phyloP scores from a whole-genome alignment of 2,888 invertebrate genomes.

The Leptinotarsa haldemani region DNA sequence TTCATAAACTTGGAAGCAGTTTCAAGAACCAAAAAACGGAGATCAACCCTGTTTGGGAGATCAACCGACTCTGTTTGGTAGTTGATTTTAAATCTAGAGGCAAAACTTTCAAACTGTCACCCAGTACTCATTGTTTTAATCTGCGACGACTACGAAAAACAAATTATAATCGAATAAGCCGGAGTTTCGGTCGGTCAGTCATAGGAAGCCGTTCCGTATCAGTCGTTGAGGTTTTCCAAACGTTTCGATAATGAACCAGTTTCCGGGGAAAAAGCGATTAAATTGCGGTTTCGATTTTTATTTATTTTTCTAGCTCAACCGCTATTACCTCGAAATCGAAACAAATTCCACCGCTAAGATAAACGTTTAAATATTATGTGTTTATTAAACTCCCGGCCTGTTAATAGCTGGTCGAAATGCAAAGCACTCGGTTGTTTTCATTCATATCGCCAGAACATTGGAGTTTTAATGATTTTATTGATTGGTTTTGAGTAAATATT shows the following conservation, averaged over 20 bases:
- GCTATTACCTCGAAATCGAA: neutral
- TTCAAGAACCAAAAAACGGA: too few relatives aligned
- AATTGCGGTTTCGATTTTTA: conserved; percentile 2
- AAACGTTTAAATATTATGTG: conserved; percentile 15
- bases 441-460: neutral
- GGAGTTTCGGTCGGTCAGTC: conserved; percentile 2
- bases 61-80: too few relatives aligned
- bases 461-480: neutral
- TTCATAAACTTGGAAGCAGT: too few relatives aligned
- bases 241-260: conserved; percentile 5
- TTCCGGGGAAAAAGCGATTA: conserved; percentile 3
- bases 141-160: neutral
- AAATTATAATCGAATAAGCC: conserved; percentile 11
- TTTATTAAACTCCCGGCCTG: neutral
- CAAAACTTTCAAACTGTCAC: neutral
- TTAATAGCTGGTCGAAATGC: neutral
- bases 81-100: neutral
- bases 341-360: conserved; percentile 11
- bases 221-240: conserved; percentile 7
- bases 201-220: conserved; percentile 15
- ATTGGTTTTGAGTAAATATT: neutral
- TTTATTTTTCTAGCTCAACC: conserved; percentile 12
- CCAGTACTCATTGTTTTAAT: neutral
- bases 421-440: neutral
- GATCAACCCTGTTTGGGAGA: too few relatives aligned